phyloP scores from a whole-genome alignment of 2,113 vertebrate species.

The Halichoerus grypus region DNA sequence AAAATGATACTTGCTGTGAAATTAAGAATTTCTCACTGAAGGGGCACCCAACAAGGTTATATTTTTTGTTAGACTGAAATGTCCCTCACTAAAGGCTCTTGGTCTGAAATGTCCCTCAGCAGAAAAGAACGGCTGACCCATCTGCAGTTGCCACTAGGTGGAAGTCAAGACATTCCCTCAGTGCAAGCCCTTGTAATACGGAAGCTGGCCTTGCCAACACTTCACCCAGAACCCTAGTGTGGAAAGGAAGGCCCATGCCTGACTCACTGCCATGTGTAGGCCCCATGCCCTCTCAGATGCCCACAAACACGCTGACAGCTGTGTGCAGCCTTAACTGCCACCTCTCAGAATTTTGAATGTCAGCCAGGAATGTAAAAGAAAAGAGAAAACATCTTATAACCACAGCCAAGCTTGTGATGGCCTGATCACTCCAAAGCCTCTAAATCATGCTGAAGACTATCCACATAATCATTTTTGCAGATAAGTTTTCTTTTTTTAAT shows the following conservation, averaged over 20 bases:
- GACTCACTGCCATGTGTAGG: neutral
- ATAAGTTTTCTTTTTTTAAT: slow-evolving; percentile 71
- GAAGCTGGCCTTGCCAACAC: neutral
- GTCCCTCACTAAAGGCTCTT: neutral
- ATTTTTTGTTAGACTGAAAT: neutral
- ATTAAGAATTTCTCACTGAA: neutral
- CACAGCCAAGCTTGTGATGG: slow-evolving; percentile 75
- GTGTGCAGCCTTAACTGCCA: slow-evolving; percentile 17
- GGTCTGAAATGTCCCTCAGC: neutral
- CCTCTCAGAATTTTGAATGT: slow-evolving; percentile 62
- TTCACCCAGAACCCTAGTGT: neutral
- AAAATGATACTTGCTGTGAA: slow-evolving; percentile 5
- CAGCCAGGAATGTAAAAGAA: slow-evolving; percentile 71
- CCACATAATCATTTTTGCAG: slow-evolving; percentile 64
- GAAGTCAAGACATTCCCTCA: slow-evolving; percentile 23
- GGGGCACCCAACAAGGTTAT: neutral
- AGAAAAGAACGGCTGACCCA: neutral
- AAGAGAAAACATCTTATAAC: slow-evolving; percentile 32
- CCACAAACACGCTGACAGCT: slow-evolving; percentile 73
- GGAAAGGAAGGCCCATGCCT: neutral
- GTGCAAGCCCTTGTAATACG: neutral
- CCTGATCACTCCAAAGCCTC: slow-evolving; percentile 52
- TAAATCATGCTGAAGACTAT: slow-evolving; percentile 60
- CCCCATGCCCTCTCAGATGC: neutral
- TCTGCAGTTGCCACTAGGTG: slow-evolving; percentile 28